A percentile compares a stretch with the other conserved stretches of the same genome.
phyloP scores from a whole-genome alignment of 2,888 invertebrate genomes.

The Crematogaster levior region DNA sequence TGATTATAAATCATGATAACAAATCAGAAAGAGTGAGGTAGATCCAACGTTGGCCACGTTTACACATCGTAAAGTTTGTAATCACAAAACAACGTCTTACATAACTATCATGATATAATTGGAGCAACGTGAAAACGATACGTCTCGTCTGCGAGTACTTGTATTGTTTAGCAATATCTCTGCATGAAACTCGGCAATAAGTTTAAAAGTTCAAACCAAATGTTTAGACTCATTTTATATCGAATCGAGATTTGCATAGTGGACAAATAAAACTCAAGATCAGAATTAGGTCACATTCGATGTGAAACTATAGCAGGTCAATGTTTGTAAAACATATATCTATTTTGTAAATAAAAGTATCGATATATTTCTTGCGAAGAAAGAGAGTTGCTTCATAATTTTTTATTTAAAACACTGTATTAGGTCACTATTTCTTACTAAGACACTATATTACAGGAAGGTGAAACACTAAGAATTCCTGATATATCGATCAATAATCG shows the following conservation, averaged over 20 bases:
- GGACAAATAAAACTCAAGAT: not conserved
- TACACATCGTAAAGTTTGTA: conserved; percentile 6
- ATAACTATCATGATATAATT: conserved; percentile 5
- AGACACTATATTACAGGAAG: not conserved
- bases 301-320: not conserved
- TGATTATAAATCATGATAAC: conserved; percentile 12
- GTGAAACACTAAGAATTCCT: not conserved
- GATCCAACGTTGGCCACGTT: not conserved
- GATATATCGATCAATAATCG: not conserved
- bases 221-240: not conserved
- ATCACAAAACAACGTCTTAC: not conserved
- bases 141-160: not conserved
- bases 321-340: not conserved
- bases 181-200: not conserved
- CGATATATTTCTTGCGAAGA: not conserved
- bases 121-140: not conserved
- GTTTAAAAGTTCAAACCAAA: not conserved
- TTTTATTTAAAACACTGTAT: not conserved
- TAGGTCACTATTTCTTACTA: not conserved
- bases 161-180: not conserved
- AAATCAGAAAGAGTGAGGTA: not conserved
- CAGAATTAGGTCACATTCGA: not conserved
- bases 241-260: not conserved
- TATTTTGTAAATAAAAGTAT: conserved; percentile 8
- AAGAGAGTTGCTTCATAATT: not conserved